Conservation (phyloP, 2,888 invertebrate genomes). For the Dysmachus trigonus region DNA sequence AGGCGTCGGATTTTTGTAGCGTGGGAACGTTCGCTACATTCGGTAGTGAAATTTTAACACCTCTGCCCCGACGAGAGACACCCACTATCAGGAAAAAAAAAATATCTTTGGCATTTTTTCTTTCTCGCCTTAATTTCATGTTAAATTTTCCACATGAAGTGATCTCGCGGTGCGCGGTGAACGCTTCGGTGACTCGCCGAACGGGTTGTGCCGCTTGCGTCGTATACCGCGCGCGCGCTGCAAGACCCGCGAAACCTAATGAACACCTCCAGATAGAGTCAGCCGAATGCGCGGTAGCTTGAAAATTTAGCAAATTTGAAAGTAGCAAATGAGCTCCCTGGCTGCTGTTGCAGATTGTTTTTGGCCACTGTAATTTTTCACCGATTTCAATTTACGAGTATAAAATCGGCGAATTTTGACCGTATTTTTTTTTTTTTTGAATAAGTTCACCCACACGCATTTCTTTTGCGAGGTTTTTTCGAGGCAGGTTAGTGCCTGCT, state of each 20-base stretch:
- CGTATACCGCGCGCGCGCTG: background rate
- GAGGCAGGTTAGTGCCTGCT: background rate
- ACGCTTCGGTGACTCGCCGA: conserved; percentile 6
- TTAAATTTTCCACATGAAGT: conserved; percentile 38
- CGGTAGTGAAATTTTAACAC: conserved; percentile 48
- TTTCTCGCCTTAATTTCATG: conserved; percentile 21
- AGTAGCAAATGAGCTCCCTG: conserved; percentile 16
- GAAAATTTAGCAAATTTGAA: conserved; percentile 32
- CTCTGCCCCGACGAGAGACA: conserved; percentile 38
- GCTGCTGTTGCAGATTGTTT: conserved; percentile 1
- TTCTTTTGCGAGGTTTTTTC: background rate
- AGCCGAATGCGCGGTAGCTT: conserved; percentile 13
- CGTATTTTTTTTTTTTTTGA: background rate
- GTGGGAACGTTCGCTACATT: conserved; percentile 44
- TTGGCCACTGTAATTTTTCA: background rate
- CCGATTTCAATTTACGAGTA: background rate
- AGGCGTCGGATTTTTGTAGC: conserved; percentile 8
- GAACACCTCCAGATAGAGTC: conserved; percentile 15
- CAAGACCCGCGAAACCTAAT: background rate
- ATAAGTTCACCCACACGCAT: background rate
- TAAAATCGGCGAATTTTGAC: background rate
- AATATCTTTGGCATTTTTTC: background rate
- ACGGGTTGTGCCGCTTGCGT: background rate
- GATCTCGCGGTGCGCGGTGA: background rate
- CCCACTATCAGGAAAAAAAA: background rate